Percentiles rank a stretch among this genome's conserved stretches.
Evolutionary conservation across 2,113 vertebrate genomes (phyloP).

Genomic region (Falcunculus frontatus): DNA sequence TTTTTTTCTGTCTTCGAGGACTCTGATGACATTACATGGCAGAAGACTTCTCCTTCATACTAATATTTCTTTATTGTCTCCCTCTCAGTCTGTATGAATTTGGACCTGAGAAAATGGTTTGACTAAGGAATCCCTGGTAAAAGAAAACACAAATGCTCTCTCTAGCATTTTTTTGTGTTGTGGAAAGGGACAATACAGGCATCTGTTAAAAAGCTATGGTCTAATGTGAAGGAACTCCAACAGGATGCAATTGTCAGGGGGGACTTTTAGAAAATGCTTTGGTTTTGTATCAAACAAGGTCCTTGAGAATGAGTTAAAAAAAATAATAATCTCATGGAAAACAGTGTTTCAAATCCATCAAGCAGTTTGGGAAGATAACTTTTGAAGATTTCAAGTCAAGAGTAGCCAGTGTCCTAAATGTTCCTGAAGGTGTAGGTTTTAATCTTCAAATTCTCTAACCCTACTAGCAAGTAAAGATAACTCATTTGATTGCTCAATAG

Average conservation of each 20-base stretch:
- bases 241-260: too few species aligned
- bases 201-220: not conserved
- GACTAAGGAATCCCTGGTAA: not conserved
- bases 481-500: not conserved
- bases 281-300: not conserved
- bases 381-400: not conserved
- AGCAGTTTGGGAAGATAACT: not conserved
- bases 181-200: not conserved
- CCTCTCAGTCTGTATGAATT: not conserved
- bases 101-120: not conserved
- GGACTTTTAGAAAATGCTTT: not conserved
- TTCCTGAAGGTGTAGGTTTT: not conserved
- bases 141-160: not conserved
- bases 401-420: not conserved
- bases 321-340: not conserved
- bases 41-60: not conserved
- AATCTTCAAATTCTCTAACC: not conserved
- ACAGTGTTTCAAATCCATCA: not conserved
- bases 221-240: not conserved
- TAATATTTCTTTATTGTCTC: not conserved
- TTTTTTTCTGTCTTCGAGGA: not conserved
- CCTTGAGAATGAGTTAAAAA: not conserved
- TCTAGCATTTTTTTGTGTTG: not conserved
- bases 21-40: not conserved
- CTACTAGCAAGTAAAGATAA: not conserved